Percentiles rank a stretch among this genome's conserved stretches.
These are phyloP conservation scores for Physeter macrocephalus DNA, from an alignment of 2,113 vertebrate genomes.

Conservation along the genomic window DNA sequence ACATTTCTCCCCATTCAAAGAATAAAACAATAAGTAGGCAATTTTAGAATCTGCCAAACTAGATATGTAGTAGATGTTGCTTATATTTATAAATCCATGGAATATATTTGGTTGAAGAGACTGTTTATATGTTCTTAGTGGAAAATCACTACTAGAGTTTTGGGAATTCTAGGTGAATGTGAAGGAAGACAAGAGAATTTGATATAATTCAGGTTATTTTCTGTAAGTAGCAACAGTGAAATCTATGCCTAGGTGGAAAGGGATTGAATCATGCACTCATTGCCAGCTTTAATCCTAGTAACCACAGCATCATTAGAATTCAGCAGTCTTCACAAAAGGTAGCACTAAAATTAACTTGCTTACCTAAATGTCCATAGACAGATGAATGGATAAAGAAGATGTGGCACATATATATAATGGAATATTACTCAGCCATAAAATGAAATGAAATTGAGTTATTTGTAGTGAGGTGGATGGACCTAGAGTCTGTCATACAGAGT, in stretches of 20 bases:
- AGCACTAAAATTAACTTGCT: not conserved
- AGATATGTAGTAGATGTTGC: not conserved
- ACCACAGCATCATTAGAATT: not conserved
- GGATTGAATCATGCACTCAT: not conserved
- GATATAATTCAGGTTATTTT: not conserved
- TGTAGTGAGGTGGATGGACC: too few species aligned
- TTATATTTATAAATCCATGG: not conserved
- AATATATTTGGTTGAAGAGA: not conserved
- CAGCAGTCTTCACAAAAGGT: not conserved
- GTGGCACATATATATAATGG: too few species aligned
- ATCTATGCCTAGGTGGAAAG: not conserved
- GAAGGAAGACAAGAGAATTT: not conserved
- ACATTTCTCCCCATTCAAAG: not conserved
- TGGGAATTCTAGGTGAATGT: not conserved
- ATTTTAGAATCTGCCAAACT: not conserved
- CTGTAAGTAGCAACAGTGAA: not conserved
- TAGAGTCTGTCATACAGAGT: too few species aligned
- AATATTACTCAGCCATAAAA: too few species aligned
- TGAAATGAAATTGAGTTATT: too few species aligned
- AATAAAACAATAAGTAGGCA: not conserved
- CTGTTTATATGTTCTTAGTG: not conserved
- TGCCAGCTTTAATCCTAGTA: not conserved
- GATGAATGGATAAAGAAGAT: too few species aligned
- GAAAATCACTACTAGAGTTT: not conserved
- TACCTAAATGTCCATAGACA: too few species aligned